A percentile compares a stretch with the other conserved stretches of the same genome.
phyloP scores from a whole-genome alignment of 1,140 invertebrate species.

The Micrasema longulum region DNA sequence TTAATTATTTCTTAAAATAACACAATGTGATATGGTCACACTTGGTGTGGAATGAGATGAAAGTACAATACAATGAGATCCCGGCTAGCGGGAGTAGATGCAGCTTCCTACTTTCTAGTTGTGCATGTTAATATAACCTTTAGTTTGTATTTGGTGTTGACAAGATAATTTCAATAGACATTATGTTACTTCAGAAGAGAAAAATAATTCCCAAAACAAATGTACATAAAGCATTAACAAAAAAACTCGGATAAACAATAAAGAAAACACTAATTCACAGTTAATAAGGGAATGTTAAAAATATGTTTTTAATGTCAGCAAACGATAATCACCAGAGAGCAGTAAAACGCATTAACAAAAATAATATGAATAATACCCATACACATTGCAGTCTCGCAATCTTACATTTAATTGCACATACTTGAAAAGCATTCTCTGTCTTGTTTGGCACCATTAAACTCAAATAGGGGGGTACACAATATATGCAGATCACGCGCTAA shows the following conservation, averaged over 20 bases:
- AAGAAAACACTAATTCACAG: constrained; percentile 1
- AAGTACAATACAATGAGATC: constrained; percentile 7
- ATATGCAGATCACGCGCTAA: constrained; percentile 3
- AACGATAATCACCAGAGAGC: background rate
- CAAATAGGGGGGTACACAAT: constrained; percentile 24
- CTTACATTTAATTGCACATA: constrained; percentile 47
- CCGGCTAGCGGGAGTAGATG: background rate
- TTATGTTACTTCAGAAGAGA: constrained; percentile 4
- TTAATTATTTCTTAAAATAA: constrained; percentile 24
- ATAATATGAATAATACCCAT: constrained; percentile 26
- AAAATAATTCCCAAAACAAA: constrained; percentile 9
- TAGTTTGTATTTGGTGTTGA: constrained; percentile 35
- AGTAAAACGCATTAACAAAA: constrained; percentile 18
- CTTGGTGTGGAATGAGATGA: constrained; percentile 40
- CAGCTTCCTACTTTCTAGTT: constrained; percentile 11
- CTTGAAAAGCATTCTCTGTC: constrained; percentile 30
- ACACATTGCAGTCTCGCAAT: constrained; percentile 42
- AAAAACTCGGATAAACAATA: constrained; percentile 9
- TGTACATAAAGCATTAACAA: constrained; percentile 13
- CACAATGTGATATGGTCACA: constrained; percentile 30
- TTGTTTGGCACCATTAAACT: constrained; percentile 44
- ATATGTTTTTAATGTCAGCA: background rate
- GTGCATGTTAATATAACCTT: constrained; percentile 25
- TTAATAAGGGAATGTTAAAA: constrained; percentile 4
- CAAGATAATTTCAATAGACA: constrained; percentile 34